Conservation (phyloP, 2,888 invertebrate species). For the Sabellastarte sp. region DNA sequence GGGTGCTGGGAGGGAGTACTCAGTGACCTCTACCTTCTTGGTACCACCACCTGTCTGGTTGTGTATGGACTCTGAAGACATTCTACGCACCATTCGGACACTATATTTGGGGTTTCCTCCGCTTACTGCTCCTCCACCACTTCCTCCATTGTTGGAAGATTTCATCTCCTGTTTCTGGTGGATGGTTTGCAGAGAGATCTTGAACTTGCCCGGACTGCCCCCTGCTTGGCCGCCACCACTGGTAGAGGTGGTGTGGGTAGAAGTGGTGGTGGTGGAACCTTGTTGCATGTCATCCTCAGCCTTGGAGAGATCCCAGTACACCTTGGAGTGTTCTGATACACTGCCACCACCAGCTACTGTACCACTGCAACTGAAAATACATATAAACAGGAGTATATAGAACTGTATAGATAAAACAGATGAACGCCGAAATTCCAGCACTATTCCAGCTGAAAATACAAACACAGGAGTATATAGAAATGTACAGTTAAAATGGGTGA, state of each 20-base stretch:
- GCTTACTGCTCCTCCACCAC: not conserved
- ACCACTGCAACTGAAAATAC: too few species aligned
- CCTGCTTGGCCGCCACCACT: not conserved
- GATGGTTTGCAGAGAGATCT: slow-evolving; percentile 50
- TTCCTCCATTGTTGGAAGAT: too few species aligned
- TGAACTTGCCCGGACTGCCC: slow-evolving; percentile 16
- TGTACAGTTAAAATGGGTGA: too few species aligned
- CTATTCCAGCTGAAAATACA: too few species aligned
- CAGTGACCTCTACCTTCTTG: slow-evolving; percentile 1
- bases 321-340: slow-evolving; percentile 49
- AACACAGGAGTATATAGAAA: too few species aligned
- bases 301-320: slow-evolving; percentile 56
- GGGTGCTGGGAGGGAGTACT: slow-evolving; percentile 9
- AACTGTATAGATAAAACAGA: too few species aligned
- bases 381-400: too few species aligned
- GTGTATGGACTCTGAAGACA: not conserved
- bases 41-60: not conserved
- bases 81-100: not conserved
- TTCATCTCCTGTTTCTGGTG: slow-evolving; percentile 50
- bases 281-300: slow-evolving; percentile 34
- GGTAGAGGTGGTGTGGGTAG: not conserved
- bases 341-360: too few species aligned
- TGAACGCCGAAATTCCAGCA: too few species aligned
- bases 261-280: slow-evolving; percentile 10
- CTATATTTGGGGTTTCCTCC: not conserved